Percentiles rank a stretch among this genome's conserved stretches.
phyloP scores from a whole-genome alignment of 2,113 vertebrate species.

The Neotragus pygmaeus region DNA sequence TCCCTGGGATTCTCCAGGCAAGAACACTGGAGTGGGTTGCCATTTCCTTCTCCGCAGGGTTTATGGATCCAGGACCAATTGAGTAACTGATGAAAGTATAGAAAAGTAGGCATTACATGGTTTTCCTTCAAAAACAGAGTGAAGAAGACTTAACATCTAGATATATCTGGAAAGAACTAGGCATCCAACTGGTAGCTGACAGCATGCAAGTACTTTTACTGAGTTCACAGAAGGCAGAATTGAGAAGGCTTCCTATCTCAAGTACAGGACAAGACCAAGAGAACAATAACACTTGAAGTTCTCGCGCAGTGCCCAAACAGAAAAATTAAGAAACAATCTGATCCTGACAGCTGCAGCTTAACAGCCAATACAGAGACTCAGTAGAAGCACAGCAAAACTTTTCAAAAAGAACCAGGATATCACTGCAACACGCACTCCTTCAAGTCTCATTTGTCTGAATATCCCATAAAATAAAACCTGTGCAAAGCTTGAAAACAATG shows the following conservation, averaged over 20 bases:
- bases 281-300: background rate
- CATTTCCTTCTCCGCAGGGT: background rate
- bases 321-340: background rate
- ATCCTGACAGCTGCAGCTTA: background rate
- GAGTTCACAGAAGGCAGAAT: background rate
- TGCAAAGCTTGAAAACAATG: background rate
- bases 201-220: background rate
- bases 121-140: background rate
- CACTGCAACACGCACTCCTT: fast-evolving
- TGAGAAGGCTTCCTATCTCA: background rate
- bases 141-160: background rate
- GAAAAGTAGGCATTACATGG: no score
- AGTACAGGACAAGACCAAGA: background rate
- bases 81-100: background rate
- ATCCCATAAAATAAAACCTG: background rate
- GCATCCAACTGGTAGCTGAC: background rate
- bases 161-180: background rate
- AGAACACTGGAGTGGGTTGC: no score
- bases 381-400: background rate
- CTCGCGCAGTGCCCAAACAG: background rate
- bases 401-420: background rate
- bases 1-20: no score
- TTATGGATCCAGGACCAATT: background rate
- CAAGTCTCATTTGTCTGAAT: background rate
- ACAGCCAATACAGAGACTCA: background rate